These are phyloP conservation scores for Bradysia coprophila DNA, from an alignment of 1,140 invertebrate genomes.

Conservation along the genomic window DNA sequence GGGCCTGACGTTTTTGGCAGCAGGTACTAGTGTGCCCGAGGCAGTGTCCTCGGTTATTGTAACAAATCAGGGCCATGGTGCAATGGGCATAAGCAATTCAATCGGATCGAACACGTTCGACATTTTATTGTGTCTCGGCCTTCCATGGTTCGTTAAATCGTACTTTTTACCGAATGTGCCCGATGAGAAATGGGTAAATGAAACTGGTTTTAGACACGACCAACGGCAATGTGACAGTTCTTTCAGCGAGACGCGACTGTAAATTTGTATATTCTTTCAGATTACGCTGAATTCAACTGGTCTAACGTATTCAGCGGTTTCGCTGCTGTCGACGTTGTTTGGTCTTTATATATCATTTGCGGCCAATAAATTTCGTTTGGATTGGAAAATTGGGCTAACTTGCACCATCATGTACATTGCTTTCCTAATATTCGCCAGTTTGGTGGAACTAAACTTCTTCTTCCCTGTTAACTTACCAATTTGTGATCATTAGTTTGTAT, in stretches of 20 bases:
- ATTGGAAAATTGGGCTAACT: conserved; percentile 49
- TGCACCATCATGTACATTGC: conserved; percentile 50
- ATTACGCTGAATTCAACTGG: conserved; percentile 44
- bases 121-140: conserved; percentile 59
- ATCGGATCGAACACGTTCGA: conserved; percentile 79
- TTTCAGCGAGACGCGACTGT: conserved; percentile 15
- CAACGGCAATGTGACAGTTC: conserved; percentile 40
- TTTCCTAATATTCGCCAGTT: conserved; percentile 49
- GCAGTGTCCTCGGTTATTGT: conserved; percentile 64
- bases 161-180: conserved; percentile 42
- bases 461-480: conserved; percentile 49
- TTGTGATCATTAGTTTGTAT: conserved; percentile 1
- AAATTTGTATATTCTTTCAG: not conserved
- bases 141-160: conserved; percentile 66
- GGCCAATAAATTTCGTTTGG: conserved; percentile 50
- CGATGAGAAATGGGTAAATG: conserved; percentile 37
- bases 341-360: conserved; percentile 46
- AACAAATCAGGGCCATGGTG: conserved; percentile 56
- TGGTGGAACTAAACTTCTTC: conserved; percentile 64
- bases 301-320: conserved; percentile 53
- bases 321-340: conserved; percentile 46
- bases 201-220: conserved; percentile 49
- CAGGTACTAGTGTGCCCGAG: conserved; percentile 64
- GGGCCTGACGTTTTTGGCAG: conserved; percentile 53
- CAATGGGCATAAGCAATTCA: conserved; percentile 73